Evolutionary conservation across 2,888 invertebrate genomes (phyloP).

Genomic region (Tetramorium bicarinatum): DNA sequence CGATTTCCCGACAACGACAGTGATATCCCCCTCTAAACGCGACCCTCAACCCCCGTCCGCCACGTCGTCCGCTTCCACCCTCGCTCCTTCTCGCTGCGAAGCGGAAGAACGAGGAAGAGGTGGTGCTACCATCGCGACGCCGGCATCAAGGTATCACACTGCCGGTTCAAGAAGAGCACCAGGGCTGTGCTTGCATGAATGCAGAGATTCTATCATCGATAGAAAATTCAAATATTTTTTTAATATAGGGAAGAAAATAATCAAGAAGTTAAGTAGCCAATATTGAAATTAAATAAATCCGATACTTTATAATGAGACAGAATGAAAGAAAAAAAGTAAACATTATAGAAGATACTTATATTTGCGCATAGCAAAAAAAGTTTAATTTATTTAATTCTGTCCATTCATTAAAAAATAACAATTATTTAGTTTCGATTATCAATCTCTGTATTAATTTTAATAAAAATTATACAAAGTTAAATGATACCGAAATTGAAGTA

Average conservation of each 20-base stretch:
- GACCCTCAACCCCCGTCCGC: constrained; percentile 65
- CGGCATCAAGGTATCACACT: constrained; percentile 36
- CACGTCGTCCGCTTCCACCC: constrained; percentile 53
- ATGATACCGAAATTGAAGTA: not conserved
- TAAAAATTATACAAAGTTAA: constrained; percentile 7
- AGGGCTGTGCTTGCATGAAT: not conserved
- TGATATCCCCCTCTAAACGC: constrained; percentile 74
- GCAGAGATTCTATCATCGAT: not conserved
- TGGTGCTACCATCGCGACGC: constrained; percentile 34
- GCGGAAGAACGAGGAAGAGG: constrained; percentile 60
- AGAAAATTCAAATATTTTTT: not conserved
- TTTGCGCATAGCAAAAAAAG: not conserved
- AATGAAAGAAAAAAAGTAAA: not conserved
- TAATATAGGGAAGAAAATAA: not conserved
- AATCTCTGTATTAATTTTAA: not conserved
- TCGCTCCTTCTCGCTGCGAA: constrained; percentile 39
- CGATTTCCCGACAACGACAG: constrained; percentile 84
- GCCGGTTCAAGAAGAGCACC: not conserved
- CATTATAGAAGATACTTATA: too few relatives aligned
- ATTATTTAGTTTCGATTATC: not conserved
- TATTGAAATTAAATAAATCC: not conserved
- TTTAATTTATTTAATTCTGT: not conserved
- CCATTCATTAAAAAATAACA: not conserved
- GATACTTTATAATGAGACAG: not conserved
- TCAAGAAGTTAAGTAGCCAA: not conserved